These are phyloP conservation scores for Norana najaformis DNA, from an alignment of 2,888 invertebrate species.

Conservation along the genomic window DNA sequence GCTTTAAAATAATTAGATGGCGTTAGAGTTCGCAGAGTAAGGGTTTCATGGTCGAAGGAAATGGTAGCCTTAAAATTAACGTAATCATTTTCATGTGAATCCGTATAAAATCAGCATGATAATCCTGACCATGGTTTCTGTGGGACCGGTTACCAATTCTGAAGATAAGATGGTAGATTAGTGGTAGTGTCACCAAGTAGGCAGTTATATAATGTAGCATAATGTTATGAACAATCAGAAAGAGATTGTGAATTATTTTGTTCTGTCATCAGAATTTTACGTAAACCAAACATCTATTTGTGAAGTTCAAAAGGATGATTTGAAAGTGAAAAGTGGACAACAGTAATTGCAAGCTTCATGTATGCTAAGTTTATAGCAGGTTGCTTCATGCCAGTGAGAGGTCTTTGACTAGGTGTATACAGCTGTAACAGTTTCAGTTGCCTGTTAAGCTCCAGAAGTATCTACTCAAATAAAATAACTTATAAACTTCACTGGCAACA, in stretches of 20 bases:
- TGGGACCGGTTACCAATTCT: neutral
- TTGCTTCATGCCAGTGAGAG: no score
- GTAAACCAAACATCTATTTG: neutral
- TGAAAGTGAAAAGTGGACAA: neutral
- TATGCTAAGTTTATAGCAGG: neutral
- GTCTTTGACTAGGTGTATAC: no score
- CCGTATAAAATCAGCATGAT: neutral
- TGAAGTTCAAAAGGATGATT: neutral
- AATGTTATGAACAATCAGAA: neutral
- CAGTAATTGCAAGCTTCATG: neutral
- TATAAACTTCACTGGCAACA: no score
- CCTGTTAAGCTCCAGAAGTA: no score
- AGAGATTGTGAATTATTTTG: neutral
- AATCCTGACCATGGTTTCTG: neutral
- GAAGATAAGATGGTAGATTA: neutral
- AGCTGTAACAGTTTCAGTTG: neutral
- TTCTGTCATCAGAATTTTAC: neutral
- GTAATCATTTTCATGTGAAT: neutral
- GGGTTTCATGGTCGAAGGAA: neutral
- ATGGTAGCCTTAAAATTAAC: neutral
- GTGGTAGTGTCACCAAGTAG: neutral
- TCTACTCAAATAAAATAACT: neutral
- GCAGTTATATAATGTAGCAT: neutral
- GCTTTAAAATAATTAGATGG: neutral
- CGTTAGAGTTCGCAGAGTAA: neutral